phyloP scores from a whole-genome alignment of 2,888 invertebrate genomes.

The Apodemia hepburni region DNA sequence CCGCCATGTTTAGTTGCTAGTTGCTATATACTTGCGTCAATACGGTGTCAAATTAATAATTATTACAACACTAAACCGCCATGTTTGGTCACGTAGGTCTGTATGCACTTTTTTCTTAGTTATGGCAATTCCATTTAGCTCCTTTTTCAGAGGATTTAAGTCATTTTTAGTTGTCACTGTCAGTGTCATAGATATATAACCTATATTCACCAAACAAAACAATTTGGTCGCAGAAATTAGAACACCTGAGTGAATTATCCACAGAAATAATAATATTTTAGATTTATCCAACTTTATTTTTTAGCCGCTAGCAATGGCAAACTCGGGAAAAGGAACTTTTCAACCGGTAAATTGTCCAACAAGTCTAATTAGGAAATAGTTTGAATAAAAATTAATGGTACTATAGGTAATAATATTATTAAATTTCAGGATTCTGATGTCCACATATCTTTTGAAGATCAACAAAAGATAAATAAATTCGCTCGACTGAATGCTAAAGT shows the following conservation, averaged over 20 bases:
- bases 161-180: not conserved
- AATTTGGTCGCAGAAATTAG: not conserved
- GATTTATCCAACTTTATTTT: not conserved
- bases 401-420: slow-evolving; percentile 8
- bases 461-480: slow-evolving; percentile 98
- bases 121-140: no score
- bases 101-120: no score
- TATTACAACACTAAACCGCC: no score
- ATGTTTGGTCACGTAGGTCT: no score
- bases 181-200: slow-evolving; percentile 14
- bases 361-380: not conserved
- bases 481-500: slow-evolving; percentile 95
- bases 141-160: no score
- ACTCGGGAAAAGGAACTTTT: slow-evolving; percentile 83
- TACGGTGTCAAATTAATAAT: no score
- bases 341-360: slow-evolving; percentile 80
- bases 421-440: slow-evolving; percentile 89
- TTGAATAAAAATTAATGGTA: slow-evolving; percentile 17
- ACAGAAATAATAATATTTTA: not conserved
- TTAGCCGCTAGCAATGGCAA: slow-evolving; percentile 45
- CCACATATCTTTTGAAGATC: slow-evolving; percentile 97
- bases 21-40: no score
- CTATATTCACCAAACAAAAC: not conserved
- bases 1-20: no score
- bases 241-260: slow-evolving; percentile 7